Evolutionary conservation across 2,113 vertebrate species (phyloP), one percentile per base, ranked within the genome.

Genomic region (Merops nubicus): DNA sequence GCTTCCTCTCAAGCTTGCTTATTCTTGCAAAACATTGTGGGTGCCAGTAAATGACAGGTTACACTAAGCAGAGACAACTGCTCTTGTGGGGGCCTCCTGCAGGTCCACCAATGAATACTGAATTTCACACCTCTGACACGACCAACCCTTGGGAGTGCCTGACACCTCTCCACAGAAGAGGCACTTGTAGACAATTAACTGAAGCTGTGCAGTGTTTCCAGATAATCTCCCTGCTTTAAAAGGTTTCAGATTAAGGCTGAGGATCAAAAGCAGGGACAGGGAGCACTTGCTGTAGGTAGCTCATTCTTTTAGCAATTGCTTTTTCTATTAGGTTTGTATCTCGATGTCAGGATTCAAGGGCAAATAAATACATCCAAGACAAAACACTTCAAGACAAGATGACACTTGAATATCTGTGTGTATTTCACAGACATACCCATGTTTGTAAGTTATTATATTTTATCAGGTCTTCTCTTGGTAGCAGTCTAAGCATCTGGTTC

Each of bases 51-150:
- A 47, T 2, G 10, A 45, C 67, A 85, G 59, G 72, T 47, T 93
- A 67, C n/a, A 77, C 12, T 57, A 81, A 86, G 60, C 15, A 54
- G 68, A 64, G n/a, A 21, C 10, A 75, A 28, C 56, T 70, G 85
- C 64, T 83, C 42, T 70, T 54, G 19, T n/a, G 47, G 38, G 20
- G 36, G 54, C n/a, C 12, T 93, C 38, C 64, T 72, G 68, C 45
- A 81, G 64, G 82, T 14, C 23, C 42, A 42, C 38, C 60, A 60
- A 18, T 34, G 60, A 70, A 59, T 70, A 74, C 4, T 95, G 75
- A 88, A 90, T 96, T 93, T 93, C 87, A 88, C 80, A 89, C 78
- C 81, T 96, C 81, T 93, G 85, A 93, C 68, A 47, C 43, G 63
- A 72, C 53, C 93, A 87, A 64, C 54, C 75, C 68, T 77, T 48